Conservation (phyloP, 2,113 vertebrate species). For the Rhea pennata region DNA sequence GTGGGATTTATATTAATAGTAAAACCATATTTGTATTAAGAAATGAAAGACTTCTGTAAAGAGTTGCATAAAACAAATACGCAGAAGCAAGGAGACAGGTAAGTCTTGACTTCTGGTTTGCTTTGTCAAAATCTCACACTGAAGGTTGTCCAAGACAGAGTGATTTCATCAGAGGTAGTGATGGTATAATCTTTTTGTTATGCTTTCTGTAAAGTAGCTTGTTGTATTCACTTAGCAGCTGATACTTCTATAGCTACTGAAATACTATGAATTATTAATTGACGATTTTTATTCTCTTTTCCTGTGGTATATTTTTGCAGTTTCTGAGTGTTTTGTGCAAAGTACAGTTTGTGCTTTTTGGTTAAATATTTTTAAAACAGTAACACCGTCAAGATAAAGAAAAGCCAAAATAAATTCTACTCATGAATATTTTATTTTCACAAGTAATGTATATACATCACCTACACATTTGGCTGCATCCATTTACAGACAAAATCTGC, state of each 20-base stretch:
- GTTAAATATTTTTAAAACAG: conserved; percentile 38
- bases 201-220: not conserved
- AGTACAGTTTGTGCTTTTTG: conserved; percentile 4
- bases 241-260: not conserved
- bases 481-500: conserved; percentile 30
- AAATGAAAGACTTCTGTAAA: not conserved
- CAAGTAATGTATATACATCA: conserved; percentile 20
- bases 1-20: not conserved
- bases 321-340: conserved; percentile 6
- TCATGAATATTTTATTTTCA: conserved; percentile 54
- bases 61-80: not conserved
- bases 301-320: not conserved
- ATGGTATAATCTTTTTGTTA: not conserved
- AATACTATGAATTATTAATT: conserved; percentile 53
- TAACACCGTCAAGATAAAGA: not conserved
- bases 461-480: conserved; percentile 38
- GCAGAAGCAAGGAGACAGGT: not conserved
- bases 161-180: not conserved
- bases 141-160: conserved; percentile 5
- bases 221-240: not conserved
- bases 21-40: not conserved
- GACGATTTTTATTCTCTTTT: not conserved
- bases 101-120: not conserved
- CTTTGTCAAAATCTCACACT: not conserved
- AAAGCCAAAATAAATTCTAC: conserved; percentile 53